phyloP scores from a whole-genome alignment of 2,888 invertebrate genomes.

The Callimorpha dominula region DNA sequence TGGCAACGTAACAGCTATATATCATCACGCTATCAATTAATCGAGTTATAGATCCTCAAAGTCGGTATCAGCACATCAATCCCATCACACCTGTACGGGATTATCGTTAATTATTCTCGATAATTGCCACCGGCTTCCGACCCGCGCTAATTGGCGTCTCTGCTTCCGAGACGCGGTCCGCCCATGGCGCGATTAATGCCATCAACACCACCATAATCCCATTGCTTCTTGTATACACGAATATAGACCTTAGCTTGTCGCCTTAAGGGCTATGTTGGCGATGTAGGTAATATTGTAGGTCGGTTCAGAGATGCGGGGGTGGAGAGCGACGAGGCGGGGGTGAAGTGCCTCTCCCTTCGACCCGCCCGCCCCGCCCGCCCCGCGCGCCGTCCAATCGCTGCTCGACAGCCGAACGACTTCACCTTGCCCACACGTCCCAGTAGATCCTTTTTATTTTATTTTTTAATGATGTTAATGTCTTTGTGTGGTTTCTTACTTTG shows the following conservation, averaged over 20 bases:
- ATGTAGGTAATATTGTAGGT: conserved; percentile 72
- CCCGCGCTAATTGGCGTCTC: conserved; percentile 82
- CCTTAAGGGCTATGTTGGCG: conserved; percentile 63
- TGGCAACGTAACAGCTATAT: not conserved
- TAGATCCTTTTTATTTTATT: conserved; percentile 69
- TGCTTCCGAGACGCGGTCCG: conserved; percentile 79
- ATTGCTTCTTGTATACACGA: conserved; percentile 54
- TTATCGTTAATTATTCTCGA: conserved; percentile 69
- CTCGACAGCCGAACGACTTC: conserved; percentile 73
- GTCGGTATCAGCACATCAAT: conserved; percentile 37
- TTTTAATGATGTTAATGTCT: conserved; percentile 63
- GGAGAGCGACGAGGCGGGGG: conserved; percentile 75
- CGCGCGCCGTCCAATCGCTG: conserved; percentile 77
- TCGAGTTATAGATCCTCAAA: conserved; percentile 17
- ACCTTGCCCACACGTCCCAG: conserved; percentile 84
- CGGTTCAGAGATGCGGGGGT: conserved; percentile 70
- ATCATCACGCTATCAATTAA: conserved; percentile 16
- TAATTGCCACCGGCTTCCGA: conserved; percentile 75
- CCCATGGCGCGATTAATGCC: conserved; percentile 84
- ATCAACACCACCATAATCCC: conserved; percentile 69
- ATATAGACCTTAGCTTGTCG: conserved; percentile 57
- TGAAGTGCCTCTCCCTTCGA: conserved; percentile 73
- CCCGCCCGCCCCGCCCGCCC: conserved; percentile 77
- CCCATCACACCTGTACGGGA: conserved; percentile 49
- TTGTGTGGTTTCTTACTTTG: conserved; percentile 57